These are phyloP conservation scores for Aurelia coerulea DNA, from an alignment of 30 jellyfish, hydroid and myxozoan genomes.

Conservation along the genomic window DNA sequence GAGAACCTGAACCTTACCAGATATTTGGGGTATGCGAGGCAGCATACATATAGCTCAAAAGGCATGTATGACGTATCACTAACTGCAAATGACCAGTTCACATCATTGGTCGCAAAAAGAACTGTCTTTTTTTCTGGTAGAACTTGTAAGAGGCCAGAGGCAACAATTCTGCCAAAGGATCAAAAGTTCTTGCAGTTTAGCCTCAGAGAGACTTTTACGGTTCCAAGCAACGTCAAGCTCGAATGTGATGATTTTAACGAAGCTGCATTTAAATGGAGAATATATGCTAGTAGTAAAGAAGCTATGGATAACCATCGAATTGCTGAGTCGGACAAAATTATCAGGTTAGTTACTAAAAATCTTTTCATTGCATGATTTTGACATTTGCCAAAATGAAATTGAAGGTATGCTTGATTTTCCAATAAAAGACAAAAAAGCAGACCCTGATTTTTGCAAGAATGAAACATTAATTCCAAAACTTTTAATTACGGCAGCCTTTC, in stretches of 20 bases:
- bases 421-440: no score
- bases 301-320: conserved; percentile 8
- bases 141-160: conserved; percentile 37
- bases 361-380: not conserved
- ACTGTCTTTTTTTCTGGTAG: conserved; percentile 17
- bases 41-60: not conserved
- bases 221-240: conserved; percentile 14
- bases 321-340: conserved; percentile 38
- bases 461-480: no score
- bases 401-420: no score
- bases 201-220: conserved; percentile 19
- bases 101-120: conserved; percentile 9
- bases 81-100: conserved; percentile 8
- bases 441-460: no score
- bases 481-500: no score
- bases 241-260: conserved; percentile 40
- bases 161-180: conserved; percentile 2
- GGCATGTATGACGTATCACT: conserved; percentile 22
- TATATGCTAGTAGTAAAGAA: conserved; percentile 3
- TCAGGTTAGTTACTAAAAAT: conserved; percentile 10
- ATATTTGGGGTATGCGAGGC: not conserved
- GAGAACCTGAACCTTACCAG: conserved; percentile 1
- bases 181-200: not conserved
- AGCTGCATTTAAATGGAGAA: conserved; percentile 34
- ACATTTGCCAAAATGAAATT: no score